These are phyloP conservation scores for Zaprionus nigranus DNA, from an alignment of 1,140 invertebrate genomes.

Conservation along the genomic window DNA sequence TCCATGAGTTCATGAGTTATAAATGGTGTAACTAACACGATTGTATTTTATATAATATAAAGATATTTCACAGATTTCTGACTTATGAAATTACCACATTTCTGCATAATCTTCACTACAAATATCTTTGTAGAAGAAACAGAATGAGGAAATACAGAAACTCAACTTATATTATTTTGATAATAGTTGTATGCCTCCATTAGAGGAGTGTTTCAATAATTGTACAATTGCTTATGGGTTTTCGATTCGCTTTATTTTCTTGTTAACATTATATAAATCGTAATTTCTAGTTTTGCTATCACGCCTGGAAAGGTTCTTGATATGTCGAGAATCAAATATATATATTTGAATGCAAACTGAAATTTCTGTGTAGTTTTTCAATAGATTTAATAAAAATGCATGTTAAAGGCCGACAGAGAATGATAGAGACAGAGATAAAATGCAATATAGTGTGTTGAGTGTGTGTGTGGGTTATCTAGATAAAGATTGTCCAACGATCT, in stretches of 20 bases:
- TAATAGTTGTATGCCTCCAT: no score
- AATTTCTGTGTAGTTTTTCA: conserved; percentile 1
- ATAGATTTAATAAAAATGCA: conserved; percentile 51
- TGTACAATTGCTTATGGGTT: neutral
- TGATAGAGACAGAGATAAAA: conserved; percentile 42
- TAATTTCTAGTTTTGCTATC: conserved; percentile 1
- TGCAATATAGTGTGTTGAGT: conserved; percentile 42
- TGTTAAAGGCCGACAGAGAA: conserved; percentile 61
- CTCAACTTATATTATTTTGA: no score
- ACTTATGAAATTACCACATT: no score
- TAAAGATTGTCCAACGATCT: neutral
- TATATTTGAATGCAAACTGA: neutral
- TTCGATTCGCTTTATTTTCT: neutral
- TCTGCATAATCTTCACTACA: no score
- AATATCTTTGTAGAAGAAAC: no score
- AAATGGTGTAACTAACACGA: no score
- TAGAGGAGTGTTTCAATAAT: neutral
- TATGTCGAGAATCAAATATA: neutral
- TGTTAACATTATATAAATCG: conserved; percentile 1
- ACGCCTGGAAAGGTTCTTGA: conserved; percentile 8
- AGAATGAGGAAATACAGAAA: no score
- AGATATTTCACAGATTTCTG: no score
- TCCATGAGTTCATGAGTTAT: no score
- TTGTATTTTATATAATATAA: no score
- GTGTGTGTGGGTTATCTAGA: no score